phyloP scores from a whole-genome alignment of 2,113 vertebrate genomes.

The Pygoscelis adeliae region DNA sequence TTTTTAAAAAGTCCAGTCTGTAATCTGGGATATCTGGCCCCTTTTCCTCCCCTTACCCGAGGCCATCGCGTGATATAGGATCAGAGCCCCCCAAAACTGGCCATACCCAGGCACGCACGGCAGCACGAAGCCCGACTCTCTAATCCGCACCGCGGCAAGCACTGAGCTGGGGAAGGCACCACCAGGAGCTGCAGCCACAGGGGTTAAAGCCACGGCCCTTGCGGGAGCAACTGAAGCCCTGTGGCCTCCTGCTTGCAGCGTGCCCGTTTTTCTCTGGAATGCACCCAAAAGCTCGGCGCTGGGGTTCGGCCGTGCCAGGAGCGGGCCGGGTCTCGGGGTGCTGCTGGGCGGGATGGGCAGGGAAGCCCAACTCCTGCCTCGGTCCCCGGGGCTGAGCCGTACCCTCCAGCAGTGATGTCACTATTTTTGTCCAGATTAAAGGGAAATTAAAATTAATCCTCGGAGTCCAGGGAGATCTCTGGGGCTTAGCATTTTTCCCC shows the following conservation, averaged over 20 bases:
- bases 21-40: not conserved
- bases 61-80: rapidly evolving
- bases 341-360: not conserved
- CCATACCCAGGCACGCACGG: rapidly evolving
- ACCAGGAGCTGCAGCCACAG: rapidly evolving
- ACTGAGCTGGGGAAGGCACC: not conserved
- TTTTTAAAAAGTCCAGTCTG: not conserved
- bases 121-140: not conserved
- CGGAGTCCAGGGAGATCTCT: not conserved
- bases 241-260: not conserved
- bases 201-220: not conserved
- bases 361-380: not conserved
- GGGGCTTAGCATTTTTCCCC: not conserved
- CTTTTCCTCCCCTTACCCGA: not conserved
- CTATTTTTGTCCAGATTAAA: not conserved
- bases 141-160: rapidly evolving
- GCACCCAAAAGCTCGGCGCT: not conserved
- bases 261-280: not conserved
- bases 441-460: slow-evolving; percentile 41
- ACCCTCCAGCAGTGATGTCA: not conserved
- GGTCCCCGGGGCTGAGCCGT: not conserved
- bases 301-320: rapidly evolving
- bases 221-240: not conserved
- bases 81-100: not conserved
- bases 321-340: rapidly evolving